Evolutionary conservation across 2,888 invertebrate genomes (phyloP).

Genomic region (Oscheius myriophilus): DNA sequence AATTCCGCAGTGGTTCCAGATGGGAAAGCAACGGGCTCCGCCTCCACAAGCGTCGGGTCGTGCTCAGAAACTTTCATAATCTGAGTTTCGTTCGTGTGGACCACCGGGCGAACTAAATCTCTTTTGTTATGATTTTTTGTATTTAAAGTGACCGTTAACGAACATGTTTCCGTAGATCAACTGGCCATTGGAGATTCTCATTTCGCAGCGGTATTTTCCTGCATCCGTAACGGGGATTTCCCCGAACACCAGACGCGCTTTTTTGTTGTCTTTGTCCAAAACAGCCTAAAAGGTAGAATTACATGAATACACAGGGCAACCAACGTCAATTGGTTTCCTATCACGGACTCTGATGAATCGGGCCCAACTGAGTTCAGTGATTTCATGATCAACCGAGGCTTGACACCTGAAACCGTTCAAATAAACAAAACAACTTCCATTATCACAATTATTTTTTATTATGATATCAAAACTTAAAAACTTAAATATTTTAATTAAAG

Average conservation of each 20-base stretch:
- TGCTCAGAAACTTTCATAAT: conserved; percentile 44
- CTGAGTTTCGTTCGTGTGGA: conserved; percentile 56
- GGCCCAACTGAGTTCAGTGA: conserved; percentile 29
- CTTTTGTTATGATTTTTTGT: background rate
- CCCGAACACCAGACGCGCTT: conserved; percentile 53
- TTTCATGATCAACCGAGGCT: conserved; percentile 38
- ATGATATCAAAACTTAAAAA: no score
- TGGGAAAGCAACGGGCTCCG: conserved; percentile 8
- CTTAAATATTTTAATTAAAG: no score
- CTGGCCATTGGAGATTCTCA: conserved; percentile 41
- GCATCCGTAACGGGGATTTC: conserved; percentile 40
- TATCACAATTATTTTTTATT: no score
- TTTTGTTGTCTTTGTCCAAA: conserved; percentile 35
- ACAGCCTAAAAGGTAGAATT: conserved; percentile 31
- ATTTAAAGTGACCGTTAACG: conserved; percentile 51
- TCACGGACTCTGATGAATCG: conserved; percentile 43
- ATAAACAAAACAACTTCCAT: background rate
- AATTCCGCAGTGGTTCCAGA: conserved; percentile 42
- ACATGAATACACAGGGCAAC: background rate
- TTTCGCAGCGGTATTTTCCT: conserved; percentile 63
- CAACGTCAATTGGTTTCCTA: conserved; percentile 32
- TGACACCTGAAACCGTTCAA: conserved; percentile 55
- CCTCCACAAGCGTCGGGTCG: conserved; percentile 31
- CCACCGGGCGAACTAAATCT: conserved; percentile 56
- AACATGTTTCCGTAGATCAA: conserved; percentile 61